Conservation (phyloP, 1,140 invertebrate species). For the Stenopsyche tienmushanensis region DNA sequence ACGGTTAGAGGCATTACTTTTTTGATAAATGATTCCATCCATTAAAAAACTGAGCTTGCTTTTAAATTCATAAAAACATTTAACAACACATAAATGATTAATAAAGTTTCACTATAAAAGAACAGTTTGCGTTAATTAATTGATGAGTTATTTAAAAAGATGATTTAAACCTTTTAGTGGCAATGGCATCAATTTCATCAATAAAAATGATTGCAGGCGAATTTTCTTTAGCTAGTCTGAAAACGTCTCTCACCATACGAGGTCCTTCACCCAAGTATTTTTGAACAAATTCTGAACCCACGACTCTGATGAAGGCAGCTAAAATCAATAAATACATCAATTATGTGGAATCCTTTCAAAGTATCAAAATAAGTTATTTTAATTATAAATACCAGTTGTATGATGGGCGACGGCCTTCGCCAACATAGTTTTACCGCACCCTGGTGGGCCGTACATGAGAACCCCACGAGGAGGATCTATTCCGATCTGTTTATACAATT, state of each 20-base stretch:
- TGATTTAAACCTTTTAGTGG: conserved; percentile 88
- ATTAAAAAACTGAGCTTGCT: neutral
- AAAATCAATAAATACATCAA: conserved; percentile 36
- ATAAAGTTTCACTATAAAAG: conserved; percentile 1
- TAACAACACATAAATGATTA: neutral
- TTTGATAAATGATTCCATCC: neutral
- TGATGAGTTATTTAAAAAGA: neutral
- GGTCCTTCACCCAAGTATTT: conserved; percentile 99
- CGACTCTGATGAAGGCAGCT: conserved; percentile 97
- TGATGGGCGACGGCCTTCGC: conserved; percentile 98
- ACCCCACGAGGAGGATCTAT: conserved; percentile 97
- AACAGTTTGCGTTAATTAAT: neutral
- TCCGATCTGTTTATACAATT: conserved; percentile 98
- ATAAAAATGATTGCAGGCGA: conserved; percentile 99
- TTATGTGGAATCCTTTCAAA: conserved; percentile 11
- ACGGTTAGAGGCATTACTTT: no score
- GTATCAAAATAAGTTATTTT: conserved; percentile 7
- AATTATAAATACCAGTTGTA: conserved; percentile 75
- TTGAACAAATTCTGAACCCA: conserved; percentile 99
- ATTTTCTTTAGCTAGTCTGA: conserved; percentile 98
- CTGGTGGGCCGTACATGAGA: conserved; percentile 97
- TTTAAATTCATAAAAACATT: neutral
- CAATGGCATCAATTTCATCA: conserved; percentile 98
- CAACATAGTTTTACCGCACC: conserved; percentile 97
- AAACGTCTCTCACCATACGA: conserved; percentile 98